Evolutionary conservation across 2,797 vertebrate species (phyloP).

Genomic region (Anguilla marmorata): DNA sequence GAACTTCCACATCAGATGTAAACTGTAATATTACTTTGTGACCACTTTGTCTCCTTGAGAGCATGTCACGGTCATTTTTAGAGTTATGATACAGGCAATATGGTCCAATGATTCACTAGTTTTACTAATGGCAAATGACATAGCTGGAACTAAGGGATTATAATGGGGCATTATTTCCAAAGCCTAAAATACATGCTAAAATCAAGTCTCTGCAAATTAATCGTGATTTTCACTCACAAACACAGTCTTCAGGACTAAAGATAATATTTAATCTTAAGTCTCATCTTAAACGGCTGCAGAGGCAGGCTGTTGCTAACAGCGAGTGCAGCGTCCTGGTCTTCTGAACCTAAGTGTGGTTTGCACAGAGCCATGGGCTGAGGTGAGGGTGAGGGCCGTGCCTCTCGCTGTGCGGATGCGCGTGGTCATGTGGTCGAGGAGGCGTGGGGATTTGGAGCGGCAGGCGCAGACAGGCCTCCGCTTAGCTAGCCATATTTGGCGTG

Average conservation of each 20-base stretch:
- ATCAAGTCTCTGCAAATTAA: not conserved
- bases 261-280: not conserved
- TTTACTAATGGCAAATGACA: not conserved
- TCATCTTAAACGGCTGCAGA: not conserved
- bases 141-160: not conserved
- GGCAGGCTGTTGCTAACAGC: not conserved
- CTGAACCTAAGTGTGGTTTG: not conserved
- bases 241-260: not conserved
- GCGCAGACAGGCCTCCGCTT: slow-evolving; percentile 40
- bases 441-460: not conserved
- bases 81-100: not conserved
- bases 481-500: slow-evolving; percentile 85
- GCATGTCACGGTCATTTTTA: not conserved
- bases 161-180: not conserved
- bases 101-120: not conserved
- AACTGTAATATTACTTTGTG: not conserved
- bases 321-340: not conserved
- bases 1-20: not conserved
- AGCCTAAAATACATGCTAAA: not conserved
- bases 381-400: not conserved
- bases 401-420: not conserved
- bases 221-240: not conserved
- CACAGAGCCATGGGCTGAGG: not conserved
- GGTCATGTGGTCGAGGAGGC: not conserved
- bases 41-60: not conserved